Conservation (phyloP, 2,113 vertebrate species). For the Triplophysa tibetana region DNA sequence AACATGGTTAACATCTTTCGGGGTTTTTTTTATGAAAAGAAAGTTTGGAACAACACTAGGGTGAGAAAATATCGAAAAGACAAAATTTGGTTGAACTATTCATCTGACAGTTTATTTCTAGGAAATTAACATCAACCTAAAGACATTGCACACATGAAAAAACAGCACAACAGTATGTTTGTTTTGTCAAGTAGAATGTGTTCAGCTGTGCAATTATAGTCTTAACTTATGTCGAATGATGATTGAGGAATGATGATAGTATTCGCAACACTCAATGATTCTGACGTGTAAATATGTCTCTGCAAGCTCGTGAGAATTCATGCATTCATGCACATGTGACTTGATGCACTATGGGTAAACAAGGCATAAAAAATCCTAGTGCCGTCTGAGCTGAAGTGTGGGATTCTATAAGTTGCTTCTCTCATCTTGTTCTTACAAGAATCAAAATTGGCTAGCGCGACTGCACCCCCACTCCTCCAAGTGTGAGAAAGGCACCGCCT, state of each 20-base stretch:
- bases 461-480: slow-evolving; percentile 56
- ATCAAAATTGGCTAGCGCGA: slow-evolving; percentile 60
- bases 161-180: no score
- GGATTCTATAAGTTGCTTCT: slow-evolving; percentile 46
- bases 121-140: no score
- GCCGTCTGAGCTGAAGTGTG: background rate
- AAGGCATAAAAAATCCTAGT: background rate
- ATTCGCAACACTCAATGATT: background rate
- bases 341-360: slow-evolving; percentile 23
- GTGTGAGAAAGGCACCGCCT: slow-evolving; percentile 76
- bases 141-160: no score
- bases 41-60: no score
- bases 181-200: background rate
- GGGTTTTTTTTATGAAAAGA: no score
- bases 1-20: no score
- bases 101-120: no score
- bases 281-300: background rate
- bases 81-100: no score
- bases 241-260: background rate
- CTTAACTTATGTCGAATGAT: background rate
- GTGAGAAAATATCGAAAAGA: no score
- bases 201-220: background rate
- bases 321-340: background rate
- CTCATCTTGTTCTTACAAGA: slow-evolving; percentile 60
- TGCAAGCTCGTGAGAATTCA: background rate